Base-by-base conservation (phyloP, 2,113 vertebrate genomes). In the Passer domesticus region DNA sequence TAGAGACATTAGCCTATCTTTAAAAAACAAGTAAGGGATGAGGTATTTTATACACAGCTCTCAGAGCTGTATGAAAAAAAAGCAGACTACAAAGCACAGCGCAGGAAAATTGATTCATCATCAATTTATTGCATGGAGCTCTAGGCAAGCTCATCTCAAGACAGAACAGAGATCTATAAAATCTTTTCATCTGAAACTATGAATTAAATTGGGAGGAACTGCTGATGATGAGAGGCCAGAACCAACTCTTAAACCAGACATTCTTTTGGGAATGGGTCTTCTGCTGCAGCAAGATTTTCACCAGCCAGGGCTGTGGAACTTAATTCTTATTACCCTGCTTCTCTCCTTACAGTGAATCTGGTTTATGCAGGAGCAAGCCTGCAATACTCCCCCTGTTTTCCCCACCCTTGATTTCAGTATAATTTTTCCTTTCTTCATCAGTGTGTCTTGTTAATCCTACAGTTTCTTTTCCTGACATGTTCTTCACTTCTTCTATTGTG, bases 61-160 rank as follows among this genome's bases (percentile, higher is more conserved):
- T 90, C 43, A 49, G 56, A 44, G 2, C 92, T 81, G 33, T 74
- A 70, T 86, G 91, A 46, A 90, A 88, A 94, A 94, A 94, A 74
- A 93, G 46, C 47, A 96, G 91, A 79, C 83, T 94, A 73, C 87
- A 82, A 60, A 91, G 82, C 92, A 55, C 68, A 85, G 83, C 2
- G 0, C 56, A 94, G 87, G 93, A 93, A 96, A 95, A 96, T 96
- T 76, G 93, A 91, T 94, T 98, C 70, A 79, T 97, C 95, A 85
- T 97, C 68, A 97, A 84, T 97, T 95, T 95, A 94, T 97, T 96
- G 96, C 80, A 87, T 81, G 49, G 62, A 92, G 77, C 72, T 91
- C 49, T 90, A 94, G 85, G 89, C 72, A 96, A 85, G 87, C 88
- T 93, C 86, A 78, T 95, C 74, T 84, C 91, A 60, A 95, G 91